phyloP scores from a whole-genome alignment of 2,888 invertebrate species.

The Euzetes globulus region DNA sequence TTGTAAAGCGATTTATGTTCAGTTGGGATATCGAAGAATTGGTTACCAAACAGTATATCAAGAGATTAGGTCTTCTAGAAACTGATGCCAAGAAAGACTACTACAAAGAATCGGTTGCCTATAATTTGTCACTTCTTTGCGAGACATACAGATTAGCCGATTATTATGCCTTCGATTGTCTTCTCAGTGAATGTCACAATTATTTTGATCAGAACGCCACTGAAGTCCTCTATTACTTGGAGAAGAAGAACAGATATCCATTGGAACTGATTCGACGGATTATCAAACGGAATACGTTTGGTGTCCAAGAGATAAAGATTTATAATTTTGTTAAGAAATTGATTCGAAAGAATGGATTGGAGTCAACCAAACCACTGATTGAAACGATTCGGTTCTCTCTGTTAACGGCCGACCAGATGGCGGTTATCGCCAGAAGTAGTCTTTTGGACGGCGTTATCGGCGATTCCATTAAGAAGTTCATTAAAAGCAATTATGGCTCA shows the following conservation, averaged over 20 bases:
- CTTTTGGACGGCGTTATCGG: background rate
- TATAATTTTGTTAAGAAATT: background rate
- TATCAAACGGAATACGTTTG: background rate
- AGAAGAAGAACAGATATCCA: background rate
- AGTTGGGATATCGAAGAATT: background rate
- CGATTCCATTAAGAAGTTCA: background rate
- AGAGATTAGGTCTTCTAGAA: background rate
- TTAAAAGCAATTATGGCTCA: background rate
- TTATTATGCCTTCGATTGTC: background rate
- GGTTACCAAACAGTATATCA: background rate
- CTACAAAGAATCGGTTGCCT: background rate
- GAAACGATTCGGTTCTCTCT: background rate
- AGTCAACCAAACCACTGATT: background rate
- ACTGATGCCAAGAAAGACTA: background rate
- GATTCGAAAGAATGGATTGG: background rate
- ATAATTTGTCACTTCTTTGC: slow-evolving; percentile 1
- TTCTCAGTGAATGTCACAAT: background rate
- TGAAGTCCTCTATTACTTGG: background rate
- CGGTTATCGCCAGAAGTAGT: background rate
- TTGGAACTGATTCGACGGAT: background rate
- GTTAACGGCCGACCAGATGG: background rate
- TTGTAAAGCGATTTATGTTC: background rate
- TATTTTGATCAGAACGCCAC: background rate
- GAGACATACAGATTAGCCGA: background rate
- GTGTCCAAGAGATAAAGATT: background rate